phyloP scores from a whole-genome alignment of 1,140 invertebrate species.

The Potamilus streckersoni region DNA sequence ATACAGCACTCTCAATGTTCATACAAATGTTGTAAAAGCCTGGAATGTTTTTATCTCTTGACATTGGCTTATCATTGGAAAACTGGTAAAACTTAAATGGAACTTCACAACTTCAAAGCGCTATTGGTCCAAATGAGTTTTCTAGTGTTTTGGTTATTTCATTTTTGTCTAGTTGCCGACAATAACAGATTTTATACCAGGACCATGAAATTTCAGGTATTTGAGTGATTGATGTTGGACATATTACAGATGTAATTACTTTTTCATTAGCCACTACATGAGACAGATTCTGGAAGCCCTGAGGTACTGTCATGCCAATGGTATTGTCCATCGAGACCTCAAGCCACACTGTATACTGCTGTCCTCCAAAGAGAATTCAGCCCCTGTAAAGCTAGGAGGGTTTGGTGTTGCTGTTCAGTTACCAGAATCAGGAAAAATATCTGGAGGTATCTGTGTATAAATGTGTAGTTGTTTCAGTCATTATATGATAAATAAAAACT shows the following conservation, averaged over 20 bases:
- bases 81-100: too few species aligned
- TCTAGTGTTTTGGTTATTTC: constrained; percentile 4
- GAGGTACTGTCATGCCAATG: constrained; percentile 96
- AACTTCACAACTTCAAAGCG: constrained; percentile 1
- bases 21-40: too few species aligned
- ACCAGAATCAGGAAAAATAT: constrained; percentile 49
- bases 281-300: constrained; percentile 94
- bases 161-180: background rate
- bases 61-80: too few species aligned
- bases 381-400: constrained; percentile 97
- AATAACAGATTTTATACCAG: background rate
- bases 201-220: background rate
- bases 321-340: constrained; percentile 96
- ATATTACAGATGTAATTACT: background rate
- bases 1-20: too few species aligned
- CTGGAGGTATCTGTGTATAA: constrained; percentile 50
- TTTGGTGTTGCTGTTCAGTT: constrained; percentile 95
- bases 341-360: constrained; percentile 95
- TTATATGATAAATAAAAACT: background rate
- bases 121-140: constrained; percentile 6
- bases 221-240: background rate
- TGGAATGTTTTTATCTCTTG: too few species aligned
- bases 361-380: constrained; percentile 95
- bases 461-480: background rate
- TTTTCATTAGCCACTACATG: constrained; percentile 90